Conservation (phyloP, 2,113 vertebrate genomes). For the Podiceps cristatus region DNA sequence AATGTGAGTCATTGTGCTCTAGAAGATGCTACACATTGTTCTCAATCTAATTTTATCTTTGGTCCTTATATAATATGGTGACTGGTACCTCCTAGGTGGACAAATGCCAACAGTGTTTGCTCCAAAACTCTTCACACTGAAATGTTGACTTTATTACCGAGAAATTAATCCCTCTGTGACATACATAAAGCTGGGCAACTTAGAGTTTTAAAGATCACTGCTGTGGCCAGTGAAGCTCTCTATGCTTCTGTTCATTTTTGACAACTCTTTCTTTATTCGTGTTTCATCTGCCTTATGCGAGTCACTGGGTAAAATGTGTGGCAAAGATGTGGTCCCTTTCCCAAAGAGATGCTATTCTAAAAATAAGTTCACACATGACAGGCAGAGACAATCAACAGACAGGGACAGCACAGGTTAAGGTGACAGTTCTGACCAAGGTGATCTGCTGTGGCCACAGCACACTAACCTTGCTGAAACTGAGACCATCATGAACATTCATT, state of each 20-base stretch:
- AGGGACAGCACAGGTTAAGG: background rate
- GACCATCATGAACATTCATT: background rate
- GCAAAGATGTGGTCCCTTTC: background rate
- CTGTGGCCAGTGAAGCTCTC: background rate
- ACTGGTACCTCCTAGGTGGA: slow-evolving; percentile 32
- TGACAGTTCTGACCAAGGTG: background rate
- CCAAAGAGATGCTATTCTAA: background rate
- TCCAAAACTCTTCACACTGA: background rate
- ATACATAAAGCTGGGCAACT: background rate
- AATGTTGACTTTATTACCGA: background rate
- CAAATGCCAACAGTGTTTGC: background rate
- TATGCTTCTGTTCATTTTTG: background rate
- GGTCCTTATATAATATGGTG: slow-evolving; percentile 51
- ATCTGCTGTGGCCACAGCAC: background rate
- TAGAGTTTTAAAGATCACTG: background rate
- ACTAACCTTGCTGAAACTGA: background rate
- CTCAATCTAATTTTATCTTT: slow-evolving; percentile 58
- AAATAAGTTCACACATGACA: background rate
- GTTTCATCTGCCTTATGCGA: background rate
- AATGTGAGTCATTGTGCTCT: slow-evolving; percentile 64
- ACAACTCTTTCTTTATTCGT: background rate
- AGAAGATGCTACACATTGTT: slow-evolving; percentile 64
- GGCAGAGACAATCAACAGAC: background rate
- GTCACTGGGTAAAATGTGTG: background rate
- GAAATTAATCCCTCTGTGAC: background rate